Conservation (phyloP, 2,888 invertebrate species). For the Hofmannophila pseudospretella region DNA sequence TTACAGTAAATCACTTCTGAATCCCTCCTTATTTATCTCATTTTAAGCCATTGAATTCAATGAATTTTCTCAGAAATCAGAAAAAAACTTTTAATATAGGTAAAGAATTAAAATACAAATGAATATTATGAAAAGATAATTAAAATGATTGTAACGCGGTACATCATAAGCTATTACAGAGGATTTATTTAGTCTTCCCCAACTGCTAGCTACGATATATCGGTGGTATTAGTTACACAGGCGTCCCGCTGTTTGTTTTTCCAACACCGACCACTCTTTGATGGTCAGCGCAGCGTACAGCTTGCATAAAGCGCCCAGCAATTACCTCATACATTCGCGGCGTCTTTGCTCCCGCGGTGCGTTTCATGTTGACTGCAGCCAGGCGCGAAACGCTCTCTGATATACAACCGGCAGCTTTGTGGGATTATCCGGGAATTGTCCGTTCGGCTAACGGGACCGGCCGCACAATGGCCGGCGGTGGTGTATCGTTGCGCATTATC, state of each 20-base stretch:
- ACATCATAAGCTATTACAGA: too few relatives aligned
- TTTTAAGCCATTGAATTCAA: too few relatives aligned
- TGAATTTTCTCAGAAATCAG: too few relatives aligned
- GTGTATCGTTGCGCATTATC: conserved; percentile 72
- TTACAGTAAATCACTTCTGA: too few relatives aligned
- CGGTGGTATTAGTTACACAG: conserved; percentile 9
- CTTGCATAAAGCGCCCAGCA: conserved; percentile 62
- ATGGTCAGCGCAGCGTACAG: conserved; percentile 47
- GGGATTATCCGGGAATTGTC: conserved; percentile 68
- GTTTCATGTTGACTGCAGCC: conserved; percentile 59
- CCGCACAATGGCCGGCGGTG: conserved; percentile 52
- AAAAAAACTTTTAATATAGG: too few relatives aligned
- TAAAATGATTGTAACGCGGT: too few relatives aligned
- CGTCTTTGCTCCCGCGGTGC: conserved; percentile 45
- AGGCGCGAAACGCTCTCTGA: conserved; percentile 68
- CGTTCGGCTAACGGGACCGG: conserved; percentile 58
- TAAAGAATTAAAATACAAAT: too few relatives aligned
- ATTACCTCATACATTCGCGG: conserved; percentile 57
- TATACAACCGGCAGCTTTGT: conserved; percentile 57
- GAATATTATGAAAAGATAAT: too few relatives aligned
- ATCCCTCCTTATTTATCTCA: too few relatives aligned
- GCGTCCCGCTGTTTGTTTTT: conserved; percentile 65
- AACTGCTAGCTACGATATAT: conserved; percentile 5
- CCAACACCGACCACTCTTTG: conserved; percentile 46
- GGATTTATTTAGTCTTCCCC: conserved; percentile 30